Evolutionary conservation across 2,113 vertebrate genomes (phyloP).

Genomic region (Mobula birostris): DNA sequence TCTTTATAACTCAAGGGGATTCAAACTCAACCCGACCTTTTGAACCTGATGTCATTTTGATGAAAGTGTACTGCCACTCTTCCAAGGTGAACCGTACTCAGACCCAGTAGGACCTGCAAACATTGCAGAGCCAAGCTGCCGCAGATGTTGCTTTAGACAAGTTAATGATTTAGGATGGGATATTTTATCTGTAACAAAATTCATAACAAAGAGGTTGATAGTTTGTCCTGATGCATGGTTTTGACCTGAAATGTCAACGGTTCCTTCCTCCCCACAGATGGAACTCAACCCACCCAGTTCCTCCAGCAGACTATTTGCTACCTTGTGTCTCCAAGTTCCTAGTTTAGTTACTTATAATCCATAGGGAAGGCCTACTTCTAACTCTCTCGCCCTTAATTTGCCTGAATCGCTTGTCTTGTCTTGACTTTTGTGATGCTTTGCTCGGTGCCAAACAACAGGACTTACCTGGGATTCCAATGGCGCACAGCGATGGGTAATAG

Average conservation of each 20-base stretch:
- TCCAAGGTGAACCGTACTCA: background rate
- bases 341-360: background rate
- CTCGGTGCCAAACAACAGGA: background rate
- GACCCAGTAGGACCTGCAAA: background rate
- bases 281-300: no score
- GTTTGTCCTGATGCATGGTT: no score
- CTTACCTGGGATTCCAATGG: conserved; percentile 61
- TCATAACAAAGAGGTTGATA: background rate
- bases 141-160: background rate
- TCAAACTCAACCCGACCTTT: background rate
- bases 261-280: no score
- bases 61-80: background rate
- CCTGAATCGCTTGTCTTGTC: background rate
- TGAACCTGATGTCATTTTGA: background rate
- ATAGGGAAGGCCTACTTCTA: background rate
- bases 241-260: no score
- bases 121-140: no score
- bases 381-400: background rate
- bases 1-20: background rate
- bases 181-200: background rate
- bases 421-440: background rate
- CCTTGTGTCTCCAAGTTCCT: background rate
- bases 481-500: conserved; percentile 61
- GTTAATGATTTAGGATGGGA: background rate
- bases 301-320: no score